These are phyloP conservation scores for Myotis findleyi DNA, from an alignment of 2,797 vertebrate genomes.

Conservation along the genomic window DNA sequence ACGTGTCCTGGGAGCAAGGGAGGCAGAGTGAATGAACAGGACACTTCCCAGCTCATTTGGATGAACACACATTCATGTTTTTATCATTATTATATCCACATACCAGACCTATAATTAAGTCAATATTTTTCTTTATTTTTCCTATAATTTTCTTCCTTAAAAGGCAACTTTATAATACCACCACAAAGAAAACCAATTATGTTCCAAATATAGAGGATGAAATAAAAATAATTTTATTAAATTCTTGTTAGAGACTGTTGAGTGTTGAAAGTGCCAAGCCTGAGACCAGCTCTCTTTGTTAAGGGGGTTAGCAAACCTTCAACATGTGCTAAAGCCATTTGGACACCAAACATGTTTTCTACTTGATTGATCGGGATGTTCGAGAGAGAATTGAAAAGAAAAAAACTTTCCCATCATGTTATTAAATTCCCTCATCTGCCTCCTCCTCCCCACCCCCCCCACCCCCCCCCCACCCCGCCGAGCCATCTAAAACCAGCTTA, in stretches of 20 bases:
- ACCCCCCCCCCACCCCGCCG: too few relatives aligned
- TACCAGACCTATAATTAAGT: neutral
- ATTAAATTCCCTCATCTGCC: neutral
- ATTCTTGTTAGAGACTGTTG: conserved; percentile 4
- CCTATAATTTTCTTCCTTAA: neutral
- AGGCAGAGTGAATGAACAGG: neutral
- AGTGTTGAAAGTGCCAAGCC: neutral
- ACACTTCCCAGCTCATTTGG: neutral
- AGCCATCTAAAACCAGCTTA: neutral
- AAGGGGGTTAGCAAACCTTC: neutral
- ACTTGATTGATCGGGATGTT: neutral
- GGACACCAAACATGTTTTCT: conserved; percentile 18
- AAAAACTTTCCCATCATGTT: neutral
- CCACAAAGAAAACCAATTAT: neutral
- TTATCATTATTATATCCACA: neutral
- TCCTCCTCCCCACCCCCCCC: too few relatives aligned
- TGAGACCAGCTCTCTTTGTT: neutral
- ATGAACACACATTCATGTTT: neutral
- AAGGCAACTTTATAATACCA: neutral
- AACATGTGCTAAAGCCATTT: neutral
- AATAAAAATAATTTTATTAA: conserved; percentile 18
- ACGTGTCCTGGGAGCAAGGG: neutral
- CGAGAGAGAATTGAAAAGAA: neutral
- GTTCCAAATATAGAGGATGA: neutral
- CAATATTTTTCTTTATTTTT: neutral